Percentiles rank a stretch among this genome's conserved stretches.
Evolutionary conservation across 2,113 vertebrate species (phyloP).

Genomic region (Tyto alba): DNA sequence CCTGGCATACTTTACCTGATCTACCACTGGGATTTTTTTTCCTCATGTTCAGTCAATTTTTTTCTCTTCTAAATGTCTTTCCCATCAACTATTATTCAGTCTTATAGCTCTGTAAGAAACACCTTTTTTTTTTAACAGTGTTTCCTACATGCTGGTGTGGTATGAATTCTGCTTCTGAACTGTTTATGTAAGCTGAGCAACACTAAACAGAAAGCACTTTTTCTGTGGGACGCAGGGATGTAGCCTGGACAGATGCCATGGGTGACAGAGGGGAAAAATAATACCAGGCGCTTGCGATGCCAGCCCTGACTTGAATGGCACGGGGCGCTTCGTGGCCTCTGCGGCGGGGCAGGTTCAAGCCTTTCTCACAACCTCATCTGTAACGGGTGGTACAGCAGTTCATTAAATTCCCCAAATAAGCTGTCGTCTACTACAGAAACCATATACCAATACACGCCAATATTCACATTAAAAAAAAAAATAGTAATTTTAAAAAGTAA

Average conservation of each 20-base stretch:
- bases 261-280: background rate
- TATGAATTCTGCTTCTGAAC: background rate
- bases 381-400: background rate
- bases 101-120: background rate
- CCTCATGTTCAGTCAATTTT: background rate
- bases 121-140: background rate
- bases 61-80: background rate
- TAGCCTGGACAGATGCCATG: background rate
- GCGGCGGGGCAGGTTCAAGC: background rate
- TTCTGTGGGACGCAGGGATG: background rate
- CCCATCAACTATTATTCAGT: background rate
- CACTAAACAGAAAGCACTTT: background rate
- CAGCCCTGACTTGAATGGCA: background rate
- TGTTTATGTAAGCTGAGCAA: background rate
- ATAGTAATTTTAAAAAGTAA: background rate
- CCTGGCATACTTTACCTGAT: background rate
- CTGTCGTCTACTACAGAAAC: background rate
- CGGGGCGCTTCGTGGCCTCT: rapidly evolving
- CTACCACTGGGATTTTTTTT: background rate
- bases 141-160: background rate
- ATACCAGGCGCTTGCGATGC: background rate
- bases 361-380: background rate
- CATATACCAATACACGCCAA: background rate
- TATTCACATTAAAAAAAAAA: background rate
- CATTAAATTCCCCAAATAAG: background rate